These are phyloP conservation scores for Saturnia pavonia DNA, from an alignment of 2,888 invertebrate species.

Conservation along the genomic window DNA sequence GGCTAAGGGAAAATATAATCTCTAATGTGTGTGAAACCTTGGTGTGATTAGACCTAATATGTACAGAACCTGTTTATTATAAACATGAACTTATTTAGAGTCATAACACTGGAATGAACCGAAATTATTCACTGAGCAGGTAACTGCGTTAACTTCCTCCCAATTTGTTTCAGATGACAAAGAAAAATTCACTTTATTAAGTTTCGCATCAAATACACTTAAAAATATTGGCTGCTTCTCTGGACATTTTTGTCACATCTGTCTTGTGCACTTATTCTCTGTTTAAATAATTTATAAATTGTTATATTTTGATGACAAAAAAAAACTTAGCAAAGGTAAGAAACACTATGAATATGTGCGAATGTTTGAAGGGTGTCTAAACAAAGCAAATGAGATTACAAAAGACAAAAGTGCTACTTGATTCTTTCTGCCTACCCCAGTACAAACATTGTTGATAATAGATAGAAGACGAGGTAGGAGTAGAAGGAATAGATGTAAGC, in stretches of 20 bases:
- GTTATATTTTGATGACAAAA: too few relatives aligned
- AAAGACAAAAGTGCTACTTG: background rate
- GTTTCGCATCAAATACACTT: background rate
- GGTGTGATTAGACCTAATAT: background rate
- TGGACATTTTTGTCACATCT: too few relatives aligned
- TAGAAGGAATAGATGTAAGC: background rate
- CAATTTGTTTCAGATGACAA: background rate
- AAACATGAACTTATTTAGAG: background rate
- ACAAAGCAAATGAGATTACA: too few relatives aligned
- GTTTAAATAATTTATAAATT: too few relatives aligned
- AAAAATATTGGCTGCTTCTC: too few relatives aligned
- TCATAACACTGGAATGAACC: background rate
- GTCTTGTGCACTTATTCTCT: too few relatives aligned
- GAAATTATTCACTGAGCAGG: background rate
- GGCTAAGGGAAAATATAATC: background rate
- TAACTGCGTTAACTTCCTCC: too few relatives aligned
- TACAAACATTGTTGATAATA: background rate
- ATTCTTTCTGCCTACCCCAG: background rate
- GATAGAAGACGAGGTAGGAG: background rate
- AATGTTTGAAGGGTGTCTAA: too few relatives aligned
- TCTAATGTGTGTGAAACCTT: background rate
- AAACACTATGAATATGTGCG: too few relatives aligned
- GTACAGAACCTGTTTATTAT: background rate
- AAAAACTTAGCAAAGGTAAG: too few relatives aligned
- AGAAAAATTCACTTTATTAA: background rate